Conservation (phyloP, 2,888 invertebrate species). For the Drosophila ezoana region DNA sequence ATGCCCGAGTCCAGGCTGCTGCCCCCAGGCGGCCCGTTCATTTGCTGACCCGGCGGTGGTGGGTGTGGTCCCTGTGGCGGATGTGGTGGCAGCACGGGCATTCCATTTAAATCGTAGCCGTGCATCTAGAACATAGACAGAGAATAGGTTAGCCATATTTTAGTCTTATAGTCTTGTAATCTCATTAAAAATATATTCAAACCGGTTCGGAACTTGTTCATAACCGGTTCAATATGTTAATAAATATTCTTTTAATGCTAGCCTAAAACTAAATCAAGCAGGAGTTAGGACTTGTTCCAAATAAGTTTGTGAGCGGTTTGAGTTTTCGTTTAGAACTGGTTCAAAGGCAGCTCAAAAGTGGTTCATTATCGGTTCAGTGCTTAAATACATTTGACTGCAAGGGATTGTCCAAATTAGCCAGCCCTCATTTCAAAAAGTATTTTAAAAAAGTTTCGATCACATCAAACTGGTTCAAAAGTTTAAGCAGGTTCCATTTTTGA, state of each 20-base stretch:
- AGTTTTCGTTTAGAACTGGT: too few species aligned
- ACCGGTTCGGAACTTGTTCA: background rate
- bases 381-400: too few species aligned
- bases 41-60: slow-evolving; percentile 86
- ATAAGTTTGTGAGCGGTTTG: too few species aligned
- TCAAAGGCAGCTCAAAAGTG: too few species aligned
- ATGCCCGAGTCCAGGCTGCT: slow-evolving; percentile 85
- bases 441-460: too few species aligned
- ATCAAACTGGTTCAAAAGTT: too few species aligned
- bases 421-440: too few species aligned
- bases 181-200: background rate
- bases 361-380: too few species aligned
- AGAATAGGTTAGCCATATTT: background rate
- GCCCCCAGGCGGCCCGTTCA: slow-evolving; percentile 86
- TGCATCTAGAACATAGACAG: slow-evolving; percentile 90
- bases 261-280: too few species aligned
- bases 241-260: too few species aligned
- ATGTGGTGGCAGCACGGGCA: slow-evolving; percentile 85
- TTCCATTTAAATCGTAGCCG: slow-evolving; percentile 91
- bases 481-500: background rate
- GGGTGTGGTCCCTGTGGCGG: slow-evolving; percentile 85
- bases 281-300: too few species aligned
- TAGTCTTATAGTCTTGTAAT: background rate
- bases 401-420: too few species aligned
- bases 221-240: background rate